These are phyloP conservation scores for Denticeps clupeoides DNA, from an alignment of 2,797 vertebrate species.

Conservation along the genomic window DNA sequence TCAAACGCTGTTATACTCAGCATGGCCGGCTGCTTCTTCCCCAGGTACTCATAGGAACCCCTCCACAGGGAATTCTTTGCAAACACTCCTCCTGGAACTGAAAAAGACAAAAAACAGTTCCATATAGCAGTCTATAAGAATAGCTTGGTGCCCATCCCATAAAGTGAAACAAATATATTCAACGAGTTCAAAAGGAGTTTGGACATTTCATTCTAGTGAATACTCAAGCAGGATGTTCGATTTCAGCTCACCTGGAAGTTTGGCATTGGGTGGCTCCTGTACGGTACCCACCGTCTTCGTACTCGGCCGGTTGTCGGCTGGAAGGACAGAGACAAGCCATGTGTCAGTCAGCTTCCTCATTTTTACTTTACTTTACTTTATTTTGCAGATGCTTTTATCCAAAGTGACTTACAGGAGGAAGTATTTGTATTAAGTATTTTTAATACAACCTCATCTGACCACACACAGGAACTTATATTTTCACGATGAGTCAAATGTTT, in stretches of 20 bases:
- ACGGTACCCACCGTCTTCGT: constrained; percentile 75
- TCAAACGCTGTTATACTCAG: constrained; percentile 88
- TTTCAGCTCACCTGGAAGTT: constrained; percentile 63
- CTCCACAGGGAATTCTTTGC: constrained; percentile 93
- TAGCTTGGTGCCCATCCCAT: neutral
- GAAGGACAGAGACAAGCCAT: constrained; percentile 9
- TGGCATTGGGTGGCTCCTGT: constrained; percentile 74
- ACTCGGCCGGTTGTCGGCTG: constrained; percentile 85
- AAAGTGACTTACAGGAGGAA: too few relatives aligned
- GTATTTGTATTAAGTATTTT: too few relatives aligned
- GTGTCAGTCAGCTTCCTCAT: too few relatives aligned
- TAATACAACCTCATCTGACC: too few relatives aligned
- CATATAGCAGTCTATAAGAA: neutral
- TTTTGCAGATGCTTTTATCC: too few relatives aligned
- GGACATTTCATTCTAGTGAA: too few relatives aligned
- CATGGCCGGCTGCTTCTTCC: constrained; percentile 95
- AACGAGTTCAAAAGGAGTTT: too few relatives aligned
- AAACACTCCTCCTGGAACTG: constrained; percentile 91
- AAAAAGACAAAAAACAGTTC: neutral
- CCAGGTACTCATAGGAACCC: constrained; percentile 93
- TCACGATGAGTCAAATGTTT: too few relatives aligned
- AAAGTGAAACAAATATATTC: too few relatives aligned
- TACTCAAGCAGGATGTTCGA: too few relatives aligned
- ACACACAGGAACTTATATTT: too few relatives aligned
- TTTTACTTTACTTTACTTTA: too few relatives aligned